Evolutionary conservation across 1,140 invertebrate species (phyloP), one percentile per base, ranked within the genome.

Genomic region (Ips nitidus): DNA sequence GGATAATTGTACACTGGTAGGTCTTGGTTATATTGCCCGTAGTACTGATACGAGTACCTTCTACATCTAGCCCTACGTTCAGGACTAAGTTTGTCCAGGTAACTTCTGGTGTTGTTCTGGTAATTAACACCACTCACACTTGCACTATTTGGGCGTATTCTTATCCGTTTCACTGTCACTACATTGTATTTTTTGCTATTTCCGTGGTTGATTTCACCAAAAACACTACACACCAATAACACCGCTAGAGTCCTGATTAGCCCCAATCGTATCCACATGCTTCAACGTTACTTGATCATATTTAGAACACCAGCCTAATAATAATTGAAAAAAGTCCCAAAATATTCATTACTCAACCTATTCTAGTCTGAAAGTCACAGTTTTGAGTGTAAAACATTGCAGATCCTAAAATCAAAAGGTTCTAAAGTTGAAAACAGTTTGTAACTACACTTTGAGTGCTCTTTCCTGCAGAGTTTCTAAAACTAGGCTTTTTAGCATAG

Each of bases 21-120:
- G 8, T 43, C n/a, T 22, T 63, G 60, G 36, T 55, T 69, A 37
- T 45, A 61, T 43, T 66, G 41, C 4, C 53, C 40, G 43, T 73
- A 70, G 60, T 74, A 74, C 39, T 58, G 56, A 40, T 69, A 66
- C 1, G 70, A 63, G 58, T 74, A 72, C 7, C 73, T 57, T 38
- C 63, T 7, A 50, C 72, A 73, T 8, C 66, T 40, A n/a, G 43
- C 37, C 6, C 64, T 66, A 47, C 64, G 42, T 37, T 58, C 53
- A 3, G 22, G n/a, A 42, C 37, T 39, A 7, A 57, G 41, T 36
- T 50, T 57, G 1, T 36, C 43, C 41, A 39, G 41, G 7, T 6
- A 5, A 43, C 5, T 41, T 39, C 45, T 59, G 55, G 56, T 60
- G 22, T 4, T 41, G 53, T 67, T 52, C 7, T 41, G n/a, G 41